Evolutionary conservation across 2,797 vertebrate species (phyloP).

Genomic region (Prionace glauca): DNA sequence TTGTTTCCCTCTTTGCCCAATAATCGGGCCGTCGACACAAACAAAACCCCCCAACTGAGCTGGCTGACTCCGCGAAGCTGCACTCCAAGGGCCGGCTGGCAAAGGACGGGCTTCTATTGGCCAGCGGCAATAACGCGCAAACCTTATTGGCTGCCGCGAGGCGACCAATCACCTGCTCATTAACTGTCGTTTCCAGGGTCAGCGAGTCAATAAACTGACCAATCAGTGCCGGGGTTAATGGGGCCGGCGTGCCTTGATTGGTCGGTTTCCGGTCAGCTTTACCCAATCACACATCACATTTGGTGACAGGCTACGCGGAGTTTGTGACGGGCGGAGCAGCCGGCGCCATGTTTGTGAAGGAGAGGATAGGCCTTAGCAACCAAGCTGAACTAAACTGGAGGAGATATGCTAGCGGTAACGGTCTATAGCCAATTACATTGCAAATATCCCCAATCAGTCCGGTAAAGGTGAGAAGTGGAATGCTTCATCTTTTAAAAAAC

Average conservation of each 20-base stretch:
- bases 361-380: neutral
- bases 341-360: neutral
- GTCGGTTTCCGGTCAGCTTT: neutral
- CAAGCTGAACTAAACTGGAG: neutral
- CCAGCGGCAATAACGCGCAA: rapidly evolving
- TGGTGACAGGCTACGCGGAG: neutral
- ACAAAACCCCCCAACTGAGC: no score
- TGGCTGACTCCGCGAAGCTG: neutral
- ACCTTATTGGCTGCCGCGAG: neutral
- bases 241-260: neutral
- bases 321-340: neutral
- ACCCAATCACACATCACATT: neutral
- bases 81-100: no score
- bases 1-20: neutral
- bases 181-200: no score
- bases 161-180: neutral
- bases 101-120: neutral
- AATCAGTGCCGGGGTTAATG: neutral
- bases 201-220: neutral
- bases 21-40: neutral
- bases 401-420: neutral
- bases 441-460: neutral
- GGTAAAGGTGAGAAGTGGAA: neutral
- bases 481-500: neutral
- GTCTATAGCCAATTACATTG: neutral